A percentile compares a stretch with the other conserved stretches of the same genome.
Evolutionary conservation across 2,888 invertebrate species (phyloP).

Genomic region (Netelia inedita): DNA sequence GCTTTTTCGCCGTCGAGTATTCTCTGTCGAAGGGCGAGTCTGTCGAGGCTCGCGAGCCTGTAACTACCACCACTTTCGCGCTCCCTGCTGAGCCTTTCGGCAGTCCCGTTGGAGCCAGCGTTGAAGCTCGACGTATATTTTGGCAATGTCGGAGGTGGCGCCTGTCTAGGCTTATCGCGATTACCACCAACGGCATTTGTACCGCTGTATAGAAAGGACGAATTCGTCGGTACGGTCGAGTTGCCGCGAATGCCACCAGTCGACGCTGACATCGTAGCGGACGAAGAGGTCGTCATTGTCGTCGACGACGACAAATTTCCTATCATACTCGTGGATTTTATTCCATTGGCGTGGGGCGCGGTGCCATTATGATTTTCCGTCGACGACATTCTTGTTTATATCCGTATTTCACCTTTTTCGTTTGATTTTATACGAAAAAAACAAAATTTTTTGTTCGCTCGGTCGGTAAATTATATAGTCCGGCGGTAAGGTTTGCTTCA

Average conservation of each 20-base stretch:
- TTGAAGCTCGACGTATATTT: constrained; percentile 93
- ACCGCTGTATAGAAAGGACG: constrained; percentile 83
- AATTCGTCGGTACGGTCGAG: constrained; percentile 78
- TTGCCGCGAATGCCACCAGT: constrained; percentile 60
- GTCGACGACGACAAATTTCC: constrained; percentile 67
- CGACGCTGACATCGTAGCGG: constrained; percentile 70
- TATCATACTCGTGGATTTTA: constrained; percentile 77
- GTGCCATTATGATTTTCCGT: constrained; percentile 79
- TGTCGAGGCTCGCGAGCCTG: constrained; percentile 92
- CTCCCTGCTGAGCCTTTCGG: constrained; percentile 88
- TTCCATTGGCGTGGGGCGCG: constrained; percentile 80
- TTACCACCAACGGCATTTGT: constrained; percentile 78
- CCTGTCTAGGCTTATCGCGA: constrained; percentile 86
- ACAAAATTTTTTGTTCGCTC: background rate
- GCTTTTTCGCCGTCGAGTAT: constrained; percentile 91
- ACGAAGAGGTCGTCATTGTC: constrained; percentile 69
- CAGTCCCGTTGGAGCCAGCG: constrained; percentile 88
- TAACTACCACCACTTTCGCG: constrained; percentile 92
- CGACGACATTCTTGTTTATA: constrained; percentile 72
- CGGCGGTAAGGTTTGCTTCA: background rate
- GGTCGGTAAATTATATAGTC: background rate
- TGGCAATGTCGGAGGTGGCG: constrained; percentile 92
- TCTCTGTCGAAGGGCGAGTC: constrained; percentile 93
- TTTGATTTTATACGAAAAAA: background rate
- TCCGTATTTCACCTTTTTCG: background rate